These are phyloP conservation scores for Morelia viridis DNA, from an alignment of 2,797 vertebrate genomes.

Conservation along the genomic window DNA sequence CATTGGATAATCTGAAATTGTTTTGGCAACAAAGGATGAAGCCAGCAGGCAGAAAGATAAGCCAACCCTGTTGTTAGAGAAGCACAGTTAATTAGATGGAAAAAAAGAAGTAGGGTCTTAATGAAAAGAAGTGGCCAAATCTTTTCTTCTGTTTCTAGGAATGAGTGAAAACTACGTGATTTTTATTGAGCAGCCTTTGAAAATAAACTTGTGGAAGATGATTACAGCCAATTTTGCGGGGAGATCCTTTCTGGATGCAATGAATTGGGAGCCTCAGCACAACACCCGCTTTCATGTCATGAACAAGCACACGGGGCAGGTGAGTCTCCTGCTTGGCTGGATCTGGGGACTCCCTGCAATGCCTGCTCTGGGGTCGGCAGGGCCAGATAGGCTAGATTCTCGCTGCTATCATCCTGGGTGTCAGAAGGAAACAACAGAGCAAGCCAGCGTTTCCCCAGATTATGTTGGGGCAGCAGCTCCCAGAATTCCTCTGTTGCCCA, in stretches of 20 bases:
- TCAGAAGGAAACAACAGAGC: not conserved
- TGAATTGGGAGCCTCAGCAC: slow-evolving; percentile 88
- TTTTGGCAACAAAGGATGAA: not conserved
- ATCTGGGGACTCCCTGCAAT: not conserved
- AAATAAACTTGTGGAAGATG: slow-evolving; percentile 85
- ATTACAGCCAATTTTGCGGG: slow-evolving; percentile 79
- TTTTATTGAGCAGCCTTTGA: slow-evolving; percentile 92
- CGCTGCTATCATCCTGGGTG: not conserved
- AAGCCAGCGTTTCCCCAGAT: not conserved
- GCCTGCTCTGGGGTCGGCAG: not conserved
- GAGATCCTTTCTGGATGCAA: slow-evolving; percentile 75
- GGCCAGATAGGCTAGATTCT: not conserved
- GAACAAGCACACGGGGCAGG: slow-evolving; percentile 87
- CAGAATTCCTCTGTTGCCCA: not conserved
- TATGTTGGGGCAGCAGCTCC: not conserved
- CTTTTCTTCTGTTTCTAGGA: slow-evolving; percentile 68
- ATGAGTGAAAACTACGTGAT: slow-evolving; percentile 94
- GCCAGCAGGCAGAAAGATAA: not conserved
- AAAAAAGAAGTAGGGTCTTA: too few relatives aligned
- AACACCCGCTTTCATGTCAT: slow-evolving; percentile 86
- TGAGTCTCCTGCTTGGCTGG: slow-evolving; percentile 53
- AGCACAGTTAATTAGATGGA: not conserved
- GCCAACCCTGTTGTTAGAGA: too few relatives aligned
- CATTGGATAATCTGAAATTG: not conserved
- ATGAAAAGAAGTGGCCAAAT: not conserved